phyloP scores from a whole-genome alignment of 1,140 invertebrate species.

The Pomacea maculata region DNA sequence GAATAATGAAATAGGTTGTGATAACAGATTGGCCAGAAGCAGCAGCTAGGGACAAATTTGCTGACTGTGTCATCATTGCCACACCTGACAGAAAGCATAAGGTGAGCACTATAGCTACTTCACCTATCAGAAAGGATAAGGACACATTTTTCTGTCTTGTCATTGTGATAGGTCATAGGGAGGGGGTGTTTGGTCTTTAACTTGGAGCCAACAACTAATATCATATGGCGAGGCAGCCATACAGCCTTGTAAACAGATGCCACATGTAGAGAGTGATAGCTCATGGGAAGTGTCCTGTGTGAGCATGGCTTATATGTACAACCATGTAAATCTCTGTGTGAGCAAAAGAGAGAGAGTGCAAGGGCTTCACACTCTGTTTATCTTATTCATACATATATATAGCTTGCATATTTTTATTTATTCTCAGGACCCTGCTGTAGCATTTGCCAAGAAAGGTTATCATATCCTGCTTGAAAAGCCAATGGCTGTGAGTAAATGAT shows the following conservation, averaged over 20 bases:
- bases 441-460: constrained; percentile 67
- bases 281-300: too few relatives aligned
- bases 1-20: background rate
- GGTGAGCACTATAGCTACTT: constrained; percentile 26
- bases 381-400: background rate
- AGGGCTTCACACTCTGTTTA: too few relatives aligned
- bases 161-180: background rate
- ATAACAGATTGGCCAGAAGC: constrained; percentile 56
- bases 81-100: constrained; percentile 65
- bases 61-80: constrained; percentile 66
- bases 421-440: constrained; percentile 64
- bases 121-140: background rate
- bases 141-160: background rate
- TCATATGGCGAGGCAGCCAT: too few relatives aligned
- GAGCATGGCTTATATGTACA: too few relatives aligned
- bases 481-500: constrained; percentile 63
- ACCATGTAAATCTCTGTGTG: too few relatives aligned
- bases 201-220: too few relatives aligned
- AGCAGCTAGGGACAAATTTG: constrained; percentile 58
- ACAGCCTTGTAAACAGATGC: too few relatives aligned
- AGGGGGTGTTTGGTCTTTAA: too few relatives aligned
- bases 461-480: constrained; percentile 69
- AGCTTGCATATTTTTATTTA: constrained; percentile 14
- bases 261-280: too few relatives aligned
- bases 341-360: too few relatives aligned